Conservation (phyloP, 2,888 invertebrate genomes). For the Smittia sp. region DNA sequence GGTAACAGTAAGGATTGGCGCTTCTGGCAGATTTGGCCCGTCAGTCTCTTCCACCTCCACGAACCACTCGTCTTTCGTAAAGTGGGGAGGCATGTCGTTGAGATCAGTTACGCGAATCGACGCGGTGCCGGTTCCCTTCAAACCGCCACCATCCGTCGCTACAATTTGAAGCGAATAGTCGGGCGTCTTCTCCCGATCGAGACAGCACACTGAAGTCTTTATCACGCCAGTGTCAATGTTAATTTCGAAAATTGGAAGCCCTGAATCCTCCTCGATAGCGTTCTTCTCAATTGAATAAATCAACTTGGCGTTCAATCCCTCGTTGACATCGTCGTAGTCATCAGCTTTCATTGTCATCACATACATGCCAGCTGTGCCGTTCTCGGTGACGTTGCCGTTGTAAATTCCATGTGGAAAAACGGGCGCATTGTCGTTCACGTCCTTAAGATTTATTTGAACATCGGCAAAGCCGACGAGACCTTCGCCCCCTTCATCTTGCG, state of each 20-base stretch:
- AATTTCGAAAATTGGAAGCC: slow-evolving; percentile 57
- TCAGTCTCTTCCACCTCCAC: slow-evolving; percentile 56
- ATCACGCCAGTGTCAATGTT: slow-evolving; percentile 57
- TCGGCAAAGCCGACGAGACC: slow-evolving; percentile 44
- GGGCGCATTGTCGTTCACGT: slow-evolving; percentile 60
- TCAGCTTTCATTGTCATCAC: slow-evolving; percentile 60
- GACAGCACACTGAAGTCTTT: slow-evolving; percentile 55
- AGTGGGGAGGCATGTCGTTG: slow-evolving; percentile 61
- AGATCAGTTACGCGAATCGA: slow-evolving; percentile 57
- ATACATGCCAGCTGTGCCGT: slow-evolving; percentile 56
- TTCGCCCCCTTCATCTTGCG: slow-evolving; percentile 44
- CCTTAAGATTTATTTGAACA: slow-evolving; percentile 57
- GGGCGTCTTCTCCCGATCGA: slow-evolving; percentile 56
- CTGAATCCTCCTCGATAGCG: slow-evolving; percentile 57
- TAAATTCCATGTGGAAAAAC: slow-evolving; percentile 55
- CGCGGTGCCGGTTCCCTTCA: slow-evolving; percentile 58
- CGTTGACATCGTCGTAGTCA: slow-evolving; percentile 58
- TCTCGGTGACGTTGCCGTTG: slow-evolving; percentile 56
- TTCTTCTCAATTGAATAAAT: slow-evolving; percentile 58
- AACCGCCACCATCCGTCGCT: slow-evolving; percentile 55
- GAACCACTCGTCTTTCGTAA: slow-evolving; percentile 56
- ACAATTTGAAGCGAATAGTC: slow-evolving; percentile 57
- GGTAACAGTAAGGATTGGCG: slow-evolving; percentile 54
- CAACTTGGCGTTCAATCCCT: slow-evolving; percentile 59
- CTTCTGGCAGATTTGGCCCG: slow-evolving; percentile 52